A percentile compares a stretch with the other conserved stretches of the same genome.
Conservation (phyloP, 2,113 vertebrate genomes). For the Phainopepla nitens region DNA sequence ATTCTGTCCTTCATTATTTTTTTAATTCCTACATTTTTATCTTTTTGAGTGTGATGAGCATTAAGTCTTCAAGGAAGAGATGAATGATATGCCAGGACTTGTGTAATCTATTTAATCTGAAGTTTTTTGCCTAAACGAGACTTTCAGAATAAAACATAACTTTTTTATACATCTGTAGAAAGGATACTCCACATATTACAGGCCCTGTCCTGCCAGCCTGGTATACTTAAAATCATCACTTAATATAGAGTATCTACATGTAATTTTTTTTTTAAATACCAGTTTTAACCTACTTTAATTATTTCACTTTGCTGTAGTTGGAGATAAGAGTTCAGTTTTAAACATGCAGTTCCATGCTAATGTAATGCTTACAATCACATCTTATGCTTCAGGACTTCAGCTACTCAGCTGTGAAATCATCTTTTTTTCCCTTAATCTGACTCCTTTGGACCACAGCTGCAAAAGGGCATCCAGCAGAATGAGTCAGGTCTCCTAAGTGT, state of each 20-base stretch:
- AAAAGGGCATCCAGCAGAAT: not conserved
- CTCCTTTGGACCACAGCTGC: not conserved
- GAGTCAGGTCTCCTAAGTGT: not conserved
- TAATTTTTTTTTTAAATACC: not conserved
- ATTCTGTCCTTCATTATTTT: not conserved
- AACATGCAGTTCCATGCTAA: not conserved
- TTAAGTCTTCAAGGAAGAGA: not conserved
- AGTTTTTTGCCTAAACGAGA: not conserved
- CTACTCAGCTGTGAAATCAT: constrained; percentile 9
- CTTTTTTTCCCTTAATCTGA: not conserved
- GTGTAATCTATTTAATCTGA: not conserved
- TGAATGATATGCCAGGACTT: not conserved
- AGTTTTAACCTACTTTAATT: not conserved
- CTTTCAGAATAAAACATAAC: not conserved
- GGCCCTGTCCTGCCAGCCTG: not conserved
- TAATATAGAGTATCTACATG: not conserved
- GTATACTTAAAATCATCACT: not conserved
- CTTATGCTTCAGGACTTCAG: not conserved
- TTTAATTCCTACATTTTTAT: not conserved
- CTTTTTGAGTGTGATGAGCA: not conserved
- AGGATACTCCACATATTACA: not conserved
- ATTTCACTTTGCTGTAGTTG: not conserved
- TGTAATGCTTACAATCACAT: not conserved
- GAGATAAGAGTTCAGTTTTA: not conserved
- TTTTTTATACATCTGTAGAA: not conserved